Base-by-base conservation (phyloP, 2,888 invertebrate genomes). In the Andrena camellia region DNA sequence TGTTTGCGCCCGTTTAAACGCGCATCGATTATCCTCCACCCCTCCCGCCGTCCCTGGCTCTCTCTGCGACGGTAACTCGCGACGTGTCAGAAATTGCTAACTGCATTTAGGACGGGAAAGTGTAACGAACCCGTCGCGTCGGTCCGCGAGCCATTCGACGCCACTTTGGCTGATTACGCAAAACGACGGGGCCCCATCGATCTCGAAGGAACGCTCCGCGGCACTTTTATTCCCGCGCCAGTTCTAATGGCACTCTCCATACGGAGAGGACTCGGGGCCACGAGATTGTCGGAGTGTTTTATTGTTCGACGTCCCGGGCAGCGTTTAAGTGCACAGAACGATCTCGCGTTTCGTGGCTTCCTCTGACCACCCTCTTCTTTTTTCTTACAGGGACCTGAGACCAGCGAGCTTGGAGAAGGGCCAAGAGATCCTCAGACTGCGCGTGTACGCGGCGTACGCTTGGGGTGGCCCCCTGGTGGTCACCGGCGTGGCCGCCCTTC, bases 321-420 rank as follows among this genome's bases (percentile, higher is more conserved):
- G 48, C 73, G 75, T 79, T 86, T 85, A 86, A 86, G 85, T 82
- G 86, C 86, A 59, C 83, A 52, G 76, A 68, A 81, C 87, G 78
- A 84, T 76, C 72, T 63, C 73, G 68, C 68, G 80, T 78, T 64
- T 81, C 72, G 68, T 70, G 70, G 78, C 57, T 68, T 72, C 29
- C 26, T 59, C 64, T 78, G 66, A 88, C 83, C 80, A 13, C 54
- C 20, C 35, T 48, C 48, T 63, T 54, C 35, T 73, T 66, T 78
- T 66, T 78, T 64, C 60, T 95, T 95, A 85, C 95, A 97, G 98
- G 85, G 97, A 98, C 95, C 96, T 98, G 93, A 96, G 98, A 73
- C 97, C 98, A 84, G 97, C 97, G 91, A 97, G 96, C 91, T 95
- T 97, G 94, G 98, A 98, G 94, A 97, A 97, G 94, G 96, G 97